A percentile compares a stretch with the other conserved stretches of the same genome.
Evolutionary conservation across 2,797 vertebrate genomes (phyloP).

Genomic region (Apodemus agrarius): DNA sequence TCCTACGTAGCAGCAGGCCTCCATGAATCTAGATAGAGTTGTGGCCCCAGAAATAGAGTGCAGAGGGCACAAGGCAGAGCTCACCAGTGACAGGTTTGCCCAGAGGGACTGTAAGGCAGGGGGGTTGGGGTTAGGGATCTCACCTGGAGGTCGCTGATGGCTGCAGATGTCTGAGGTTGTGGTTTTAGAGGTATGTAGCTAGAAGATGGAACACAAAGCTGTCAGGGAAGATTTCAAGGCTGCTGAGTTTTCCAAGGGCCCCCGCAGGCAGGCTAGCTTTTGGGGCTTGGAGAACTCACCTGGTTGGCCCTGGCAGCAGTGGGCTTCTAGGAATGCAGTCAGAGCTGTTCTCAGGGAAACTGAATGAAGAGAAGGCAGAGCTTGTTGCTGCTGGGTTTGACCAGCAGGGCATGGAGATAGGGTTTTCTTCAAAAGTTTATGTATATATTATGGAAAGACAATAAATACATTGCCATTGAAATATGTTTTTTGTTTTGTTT

Average conservation of each 20-base stretch:
- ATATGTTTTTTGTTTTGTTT: no score
- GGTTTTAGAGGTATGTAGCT: not conserved
- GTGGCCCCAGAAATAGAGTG: not conserved
- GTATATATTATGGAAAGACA: constrained; percentile 1
- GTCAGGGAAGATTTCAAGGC: not conserved
- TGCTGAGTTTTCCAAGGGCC: not conserved
- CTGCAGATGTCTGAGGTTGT: not conserved
- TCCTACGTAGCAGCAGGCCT: not conserved
- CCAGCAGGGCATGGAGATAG: no score
- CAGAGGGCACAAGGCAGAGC: not conserved
- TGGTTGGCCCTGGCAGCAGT: not conserved
- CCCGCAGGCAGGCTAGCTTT: not conserved
- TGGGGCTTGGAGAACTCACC: not conserved
- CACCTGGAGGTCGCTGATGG: not conserved
- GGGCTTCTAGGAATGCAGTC: not conserved
- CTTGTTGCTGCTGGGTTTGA: no score
- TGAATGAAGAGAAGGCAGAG: not conserved
- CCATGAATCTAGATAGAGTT: not conserved
- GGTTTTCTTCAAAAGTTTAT: not conserved
- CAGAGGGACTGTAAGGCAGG: not conserved
- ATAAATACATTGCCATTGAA: not conserved
- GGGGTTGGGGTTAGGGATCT: not conserved
- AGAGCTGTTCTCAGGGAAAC: not conserved
- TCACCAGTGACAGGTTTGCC: no score
- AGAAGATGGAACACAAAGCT: not conserved